Base-by-base conservation (phyloP, 2,113 vertebrate species). In the Dicentrarchus labrax region DNA sequence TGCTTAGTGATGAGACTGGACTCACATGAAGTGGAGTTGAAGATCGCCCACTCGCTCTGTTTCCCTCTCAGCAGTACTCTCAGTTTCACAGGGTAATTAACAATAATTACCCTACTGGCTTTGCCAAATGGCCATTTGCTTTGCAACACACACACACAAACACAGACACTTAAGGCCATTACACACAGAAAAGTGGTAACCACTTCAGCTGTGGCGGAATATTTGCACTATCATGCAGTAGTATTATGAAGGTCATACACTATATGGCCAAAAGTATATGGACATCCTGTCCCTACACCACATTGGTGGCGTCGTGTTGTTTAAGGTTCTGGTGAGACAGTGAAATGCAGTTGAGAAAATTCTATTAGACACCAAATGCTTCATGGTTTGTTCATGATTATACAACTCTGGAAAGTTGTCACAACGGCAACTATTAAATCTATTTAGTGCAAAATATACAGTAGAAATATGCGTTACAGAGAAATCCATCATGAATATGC, bases 1-100 rank as follows among this genome's bases (percentile, higher is more conserved):
- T 67, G 76, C 75, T 77, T 16, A 5, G 76, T 9, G 66, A 48
- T 39, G 71, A 83, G 88, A 61, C 56, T 57, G 80, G 62, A 82
- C 70, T 80, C 36, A 2, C 21, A 54, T 85, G 87, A 80, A 91
- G 86, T 72, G 54, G 82, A 76, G 76, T 78, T 41, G 83, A 72
- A 77, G 83, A 77, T 87, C 87, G 48, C 92, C 85, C 93, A 89
- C 88, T 89, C 70, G 19, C 70, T 91, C 88, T 62, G 78, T 80
- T 85, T 83, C 72, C 88, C 86, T 86, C 91, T 87, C 85, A 85
- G 83, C 84, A 85, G 81, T 76, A 19, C 72, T 92, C 88, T 92
- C 86, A 47, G 64, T 92, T 91, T 91, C 89, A 88, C 87, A 80
- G 76, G 87, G 87, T 89, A 92, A 94, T 94, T 94, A 93, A 88